Base-by-base conservation (phyloP, 2,797 vertebrate genomes). In the Enteromius afrohamiltoni region DNA sequence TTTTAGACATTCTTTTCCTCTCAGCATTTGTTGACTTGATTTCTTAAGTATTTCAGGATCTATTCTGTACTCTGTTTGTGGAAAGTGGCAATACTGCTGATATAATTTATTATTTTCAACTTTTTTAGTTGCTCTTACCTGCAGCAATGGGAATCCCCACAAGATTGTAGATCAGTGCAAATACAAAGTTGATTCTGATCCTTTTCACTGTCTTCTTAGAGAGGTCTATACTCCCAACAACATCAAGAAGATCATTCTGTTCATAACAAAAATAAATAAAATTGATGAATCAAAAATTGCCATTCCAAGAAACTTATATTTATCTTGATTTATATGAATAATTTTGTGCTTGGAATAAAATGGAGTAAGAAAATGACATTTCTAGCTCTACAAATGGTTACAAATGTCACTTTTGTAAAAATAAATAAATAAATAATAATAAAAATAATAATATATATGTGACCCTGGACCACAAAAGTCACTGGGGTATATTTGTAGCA, bases 131-230 rank as follows among this genome's bases (percentile, higher is more conserved):
- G 40, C 40, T 81, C 90, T 89, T 88, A 98, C 98, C 98, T 93
- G 98, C 98, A 42, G 98, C 98, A 19, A 99, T 94, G 21, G 98
- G 98, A 79, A 99, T 97, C 78, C 97, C 97, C 3, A 99, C 74
- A 9, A 99, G 94, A 92, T 99, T 99, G 87, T 99, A 99, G 91
- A 99, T 95, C 82, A 99, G 92, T 1, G 98, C 98, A 85, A 99
- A 96, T 68, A 98, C 90, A 85, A 99, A 96, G 91, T 99, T 99
- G 89, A 98, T 93, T 69, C 96, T 92, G 85, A 99, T 99, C 87
- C 98, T 95, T 86, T 82, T 88, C 69, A 99, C 97, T 0, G 97
- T 99, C 92, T 95, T 97, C 93, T 97, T 97, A 1, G 98, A 99
- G 74, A 99, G 94, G 80, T 97, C 96, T 13, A 99, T 96, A 86